phyloP scores from a whole-genome alignment of 2,888 invertebrate species.

The Ganaspis brasiliensis region DNA sequence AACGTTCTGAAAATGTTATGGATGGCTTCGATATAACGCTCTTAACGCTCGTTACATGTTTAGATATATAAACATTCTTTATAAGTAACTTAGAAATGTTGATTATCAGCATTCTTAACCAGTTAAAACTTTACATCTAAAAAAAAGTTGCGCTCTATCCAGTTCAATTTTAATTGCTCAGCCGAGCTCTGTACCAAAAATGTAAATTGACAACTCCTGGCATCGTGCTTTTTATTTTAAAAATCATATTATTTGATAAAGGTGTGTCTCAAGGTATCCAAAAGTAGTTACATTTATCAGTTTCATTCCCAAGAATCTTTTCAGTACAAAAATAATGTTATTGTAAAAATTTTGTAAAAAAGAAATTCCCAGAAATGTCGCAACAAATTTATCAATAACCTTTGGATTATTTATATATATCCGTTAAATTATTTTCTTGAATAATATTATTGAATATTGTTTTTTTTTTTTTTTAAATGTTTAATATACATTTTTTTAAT shows the following conservation, averaged over 20 bases:
- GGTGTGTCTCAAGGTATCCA: background rate
- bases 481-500: too few relatives aligned
- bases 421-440: background rate
- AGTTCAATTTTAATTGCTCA: constrained; percentile 9
- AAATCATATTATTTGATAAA: background rate
- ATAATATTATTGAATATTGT: background rate
- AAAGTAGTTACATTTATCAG: constrained; percentile 2
- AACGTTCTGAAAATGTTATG: constrained; percentile 27
- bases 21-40: constrained; percentile 38
- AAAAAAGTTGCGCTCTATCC: background rate
- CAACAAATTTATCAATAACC: background rate
- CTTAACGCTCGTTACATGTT: constrained; percentile 37
- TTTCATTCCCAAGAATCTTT: constrained; percentile 1
- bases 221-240: background rate
- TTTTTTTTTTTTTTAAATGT: too few relatives aligned
- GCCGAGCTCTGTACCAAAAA: background rate
- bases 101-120: constrained; percentile 20
- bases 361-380: constrained; percentile 13
- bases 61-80: constrained; percentile 28
- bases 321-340: background rate
- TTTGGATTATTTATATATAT: background rate
- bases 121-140: constrained; percentile 15
- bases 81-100: constrained; percentile 22
- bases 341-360: background rate
- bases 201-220: constrained; percentile 6